Percentiles rank a stretch among this genome's conserved stretches.
These are phyloP conservation scores for Pectinophora gossypiella DNA, from an alignment of 1,140 invertebrate genomes.

Conservation along the genomic window DNA sequence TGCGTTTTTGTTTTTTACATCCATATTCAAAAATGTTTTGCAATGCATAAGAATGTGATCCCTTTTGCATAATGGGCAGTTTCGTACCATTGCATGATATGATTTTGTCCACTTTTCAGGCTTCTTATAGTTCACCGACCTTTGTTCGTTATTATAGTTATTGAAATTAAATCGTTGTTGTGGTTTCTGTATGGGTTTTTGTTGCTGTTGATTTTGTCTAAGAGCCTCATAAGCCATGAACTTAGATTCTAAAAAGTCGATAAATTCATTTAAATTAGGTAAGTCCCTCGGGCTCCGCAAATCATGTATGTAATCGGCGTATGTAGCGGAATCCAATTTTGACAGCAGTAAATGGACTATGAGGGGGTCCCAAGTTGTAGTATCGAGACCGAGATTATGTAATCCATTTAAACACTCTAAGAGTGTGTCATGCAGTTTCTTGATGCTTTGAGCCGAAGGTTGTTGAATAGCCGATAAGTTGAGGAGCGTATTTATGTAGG, in stretches of 20 bases:
- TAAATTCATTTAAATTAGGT: neutral
- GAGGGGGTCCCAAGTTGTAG: conserved; percentile 20
- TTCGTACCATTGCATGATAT: neutral
- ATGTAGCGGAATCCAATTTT: conserved; percentile 11
- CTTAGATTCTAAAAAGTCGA: conserved; percentile 6
- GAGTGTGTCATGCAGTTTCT: conserved; percentile 21
- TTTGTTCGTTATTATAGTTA: conserved; percentile 1
- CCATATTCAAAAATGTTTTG: conserved; percentile 1
- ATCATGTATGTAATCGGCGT: conserved; percentile 3
- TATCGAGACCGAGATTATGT: conserved; percentile 17
- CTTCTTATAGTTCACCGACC: neutral
- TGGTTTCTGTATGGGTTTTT: neutral
- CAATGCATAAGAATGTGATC: conserved; percentile 6
- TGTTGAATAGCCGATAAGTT: too few relatives aligned
- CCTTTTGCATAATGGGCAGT: neutral
- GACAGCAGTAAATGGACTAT: conserved; percentile 19
- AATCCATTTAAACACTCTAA: conserved; percentile 19
- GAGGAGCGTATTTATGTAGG: too few relatives aligned
- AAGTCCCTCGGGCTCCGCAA: neutral
- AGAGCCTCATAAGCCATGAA: conserved; percentile 9
- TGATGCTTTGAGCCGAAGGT: conserved; percentile 8
- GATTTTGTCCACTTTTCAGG: neutral
- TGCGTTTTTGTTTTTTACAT: conserved; percentile 11
- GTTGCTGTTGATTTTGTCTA: neutral
- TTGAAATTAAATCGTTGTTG: conserved; percentile 1